Conservation (phyloP, 2,797 vertebrate genomes). For the Glyptemys insculpta region DNA sequence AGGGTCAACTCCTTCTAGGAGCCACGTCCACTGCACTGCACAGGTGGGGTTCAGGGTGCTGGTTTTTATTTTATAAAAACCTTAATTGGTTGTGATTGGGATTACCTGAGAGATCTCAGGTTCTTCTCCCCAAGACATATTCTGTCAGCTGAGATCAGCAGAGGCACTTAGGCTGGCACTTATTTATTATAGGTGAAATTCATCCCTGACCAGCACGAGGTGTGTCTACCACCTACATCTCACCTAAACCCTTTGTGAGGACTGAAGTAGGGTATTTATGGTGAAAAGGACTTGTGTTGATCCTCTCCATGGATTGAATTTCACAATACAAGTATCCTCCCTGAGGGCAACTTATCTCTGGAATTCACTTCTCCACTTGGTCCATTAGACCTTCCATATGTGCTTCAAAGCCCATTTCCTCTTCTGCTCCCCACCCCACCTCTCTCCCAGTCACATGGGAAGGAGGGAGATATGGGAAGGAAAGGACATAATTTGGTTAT, state of each 20-base stretch:
- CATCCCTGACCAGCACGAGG: background rate
- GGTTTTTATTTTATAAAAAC: background rate
- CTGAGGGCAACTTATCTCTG: background rate
- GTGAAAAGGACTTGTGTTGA: background rate
- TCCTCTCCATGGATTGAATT: background rate
- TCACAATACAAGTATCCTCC: background rate
- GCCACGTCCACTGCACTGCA: background rate
- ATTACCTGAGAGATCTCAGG: background rate
- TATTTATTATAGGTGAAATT: background rate
- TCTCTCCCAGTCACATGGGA: background rate
- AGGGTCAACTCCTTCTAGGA: background rate
- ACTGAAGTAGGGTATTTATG: background rate
- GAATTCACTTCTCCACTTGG: accelerated
- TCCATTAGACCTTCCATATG: background rate
- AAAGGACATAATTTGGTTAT: slow-evolving; percentile 21
- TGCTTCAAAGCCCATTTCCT: no score
- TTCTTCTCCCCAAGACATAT: background rate
- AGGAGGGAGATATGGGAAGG: background rate
- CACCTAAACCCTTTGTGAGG: background rate
- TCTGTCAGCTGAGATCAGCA: background rate
- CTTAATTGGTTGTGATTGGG: background rate
- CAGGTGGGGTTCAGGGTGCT: background rate
- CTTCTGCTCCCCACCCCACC: background rate
- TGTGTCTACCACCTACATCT: background rate
- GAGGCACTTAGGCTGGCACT: background rate